Evolutionary conservation across 2,113 vertebrate genomes (phyloP), one percentile per base, ranked within the genome.

Genomic region (Brachyistius frenatus): DNA sequence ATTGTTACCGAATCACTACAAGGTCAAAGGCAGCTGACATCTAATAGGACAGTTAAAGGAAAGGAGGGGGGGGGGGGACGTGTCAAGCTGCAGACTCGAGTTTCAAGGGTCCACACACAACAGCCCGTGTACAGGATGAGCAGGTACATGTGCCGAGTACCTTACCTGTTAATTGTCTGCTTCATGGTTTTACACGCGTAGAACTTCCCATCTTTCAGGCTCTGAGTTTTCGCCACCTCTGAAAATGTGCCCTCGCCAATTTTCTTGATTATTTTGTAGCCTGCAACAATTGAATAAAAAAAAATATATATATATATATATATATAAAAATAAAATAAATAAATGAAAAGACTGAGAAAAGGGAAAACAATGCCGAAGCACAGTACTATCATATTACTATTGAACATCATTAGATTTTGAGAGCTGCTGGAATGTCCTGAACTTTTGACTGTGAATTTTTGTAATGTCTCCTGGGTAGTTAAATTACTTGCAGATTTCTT

Each of bases 221-320:
- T 97, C 86, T 95, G 95, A 32, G 94, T 93, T 93, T 97, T 96
- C 89, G 94, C 80, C 67, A 98, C 95, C 79, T 96, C 94, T 47
- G 96, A 96, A 93, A 97, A 97, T 0, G 96, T 95, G n/a, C 96
- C 96, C 80, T 96, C 96, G 62, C 96, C 96, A 80, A 97, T 96
- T 83, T 96, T 96, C 91, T 93, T 91, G 78, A 97, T 85, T 67
- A 92, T 64, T 93, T 94, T 96, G 84, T 97, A 96, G 87, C 95
- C 96, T 96, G 92, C 77, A 31, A 66, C 0, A 64, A 78, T 8
- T 36, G 15, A 10, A 37, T 23, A 23, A 23, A 41, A n/a, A 10
- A 37, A 16, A 9, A 15, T 10, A 41, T 23, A 23, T 23, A 23
- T 23, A 23, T 23, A 23, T 23, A 23, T 23, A 23, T 1, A 23